Base-by-base conservation (phyloP, 2,113 vertebrate genomes). In the Micromys minutus region DNA sequence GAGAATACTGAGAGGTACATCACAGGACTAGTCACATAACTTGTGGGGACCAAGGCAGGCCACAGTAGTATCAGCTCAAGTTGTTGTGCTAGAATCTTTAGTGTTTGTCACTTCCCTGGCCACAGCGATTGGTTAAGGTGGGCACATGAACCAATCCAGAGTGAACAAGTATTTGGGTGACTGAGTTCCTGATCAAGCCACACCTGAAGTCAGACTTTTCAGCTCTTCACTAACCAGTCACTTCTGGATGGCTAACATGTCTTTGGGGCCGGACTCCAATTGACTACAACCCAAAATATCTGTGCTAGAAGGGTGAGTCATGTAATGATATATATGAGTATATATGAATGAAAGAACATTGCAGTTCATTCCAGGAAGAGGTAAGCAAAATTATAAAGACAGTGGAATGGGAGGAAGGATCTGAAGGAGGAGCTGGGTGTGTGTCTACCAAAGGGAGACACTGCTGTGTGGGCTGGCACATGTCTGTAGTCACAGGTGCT, bases 331-430 rank as follows among this genome's bases (percentile, higher is more conserved):
- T 31, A 52, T 34, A 34, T 77, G 75, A 34, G 42, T 50, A 29
- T 19, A 8, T 34, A 52, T 61, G 80, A 42, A 29, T 42, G 57
- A 29, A 83, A 61, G 57, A 61, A 42, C 80, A 83, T 42, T 17
- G 36, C n/a, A 61, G 84, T 6, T 42, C 22, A 42, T 72, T 92
- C n/a, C 61, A 72, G 67, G 75, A n/a, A 59, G 45, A 92, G 52
- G 74, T 77, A 52, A 89, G 65, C 91, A 61, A 55, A 86, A 76
- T 52, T 61, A 86, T 76, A 83, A 90, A 96, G 88, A 31, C 42
- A 12, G 42, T 34, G 45, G 69, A 36, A 15, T 47, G 74, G 31
- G 79, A 89, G 16, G 83, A 52, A 75, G n/a, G 50, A 42, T 22
- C 22, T 19, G 47, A 65, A 88, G 63, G 85, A 67, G 36, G 42